These are phyloP conservation scores for Bombus waltoni DNA, from an alignment of 1,140 invertebrate species.

Conservation along the genomic window DNA sequence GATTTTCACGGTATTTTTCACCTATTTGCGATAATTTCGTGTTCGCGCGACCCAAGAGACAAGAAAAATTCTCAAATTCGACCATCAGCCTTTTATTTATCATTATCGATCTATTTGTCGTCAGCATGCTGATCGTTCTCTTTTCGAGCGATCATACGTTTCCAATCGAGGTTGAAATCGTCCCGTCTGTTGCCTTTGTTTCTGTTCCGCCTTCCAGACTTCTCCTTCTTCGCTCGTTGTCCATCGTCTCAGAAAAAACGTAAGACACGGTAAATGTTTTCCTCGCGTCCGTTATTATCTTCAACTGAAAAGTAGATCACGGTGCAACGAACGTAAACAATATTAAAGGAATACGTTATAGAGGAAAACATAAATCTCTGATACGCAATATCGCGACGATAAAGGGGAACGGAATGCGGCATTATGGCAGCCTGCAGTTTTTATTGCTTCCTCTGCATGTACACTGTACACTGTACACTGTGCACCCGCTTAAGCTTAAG, in stretches of 20 bases:
- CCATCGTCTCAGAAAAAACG: too few relatives aligned
- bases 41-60: neutral
- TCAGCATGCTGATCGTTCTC: neutral
- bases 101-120: slow-evolving; percentile 2
- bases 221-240: too few relatives aligned
- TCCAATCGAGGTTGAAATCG: neutral
- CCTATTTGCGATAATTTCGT: too few relatives aligned
- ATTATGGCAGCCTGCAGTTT: neutral
- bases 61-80: neutral
- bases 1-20: too few relatives aligned
- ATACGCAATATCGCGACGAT: slow-evolving; percentile 41
- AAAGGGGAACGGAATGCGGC: neutral
- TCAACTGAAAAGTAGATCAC: slow-evolving; percentile 19
- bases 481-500: neutral
- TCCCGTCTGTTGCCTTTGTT: slow-evolving; percentile 18
- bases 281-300: neutral
- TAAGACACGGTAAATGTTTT: neutral
- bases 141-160: neutral
- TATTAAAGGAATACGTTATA: slow-evolving; percentile 37
- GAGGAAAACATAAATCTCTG: slow-evolving; percentile 20
- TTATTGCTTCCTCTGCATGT: neutral
- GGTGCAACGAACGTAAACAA: neutral
- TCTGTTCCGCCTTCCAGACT: neutral
- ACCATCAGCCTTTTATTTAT: neutral
- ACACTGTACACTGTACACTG: too few relatives aligned